Percentiles rank a stretch among this genome's conserved stretches.
These are phyloP conservation scores for Atherinosoma microstoma DNA, from an alignment of 2,797 vertebrate genomes.

Conservation along the genomic window DNA sequence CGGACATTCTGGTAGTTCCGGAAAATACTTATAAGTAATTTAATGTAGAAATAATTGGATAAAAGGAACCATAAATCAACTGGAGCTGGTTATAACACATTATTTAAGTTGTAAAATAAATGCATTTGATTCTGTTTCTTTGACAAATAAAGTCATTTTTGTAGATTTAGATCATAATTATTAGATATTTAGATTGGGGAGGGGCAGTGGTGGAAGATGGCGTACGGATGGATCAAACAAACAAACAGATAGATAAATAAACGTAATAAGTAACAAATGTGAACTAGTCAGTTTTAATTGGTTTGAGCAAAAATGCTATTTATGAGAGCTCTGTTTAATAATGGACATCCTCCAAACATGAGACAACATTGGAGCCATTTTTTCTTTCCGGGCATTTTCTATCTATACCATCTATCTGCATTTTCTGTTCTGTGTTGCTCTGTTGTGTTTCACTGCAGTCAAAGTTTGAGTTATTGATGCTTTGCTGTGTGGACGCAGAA, in stretches of 20 bases:
- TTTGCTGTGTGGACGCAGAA: neutral
- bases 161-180: neutral
- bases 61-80: neutral
- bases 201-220: neutral
- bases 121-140: neutral
- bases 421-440: conserved; percentile 1
- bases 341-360: neutral
- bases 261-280: neutral
- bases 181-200: no score
- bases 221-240: neutral
- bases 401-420: neutral
- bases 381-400: neutral
- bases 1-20: no score
- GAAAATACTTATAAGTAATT: no score
- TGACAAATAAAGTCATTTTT: neutral
- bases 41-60: no score
- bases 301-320: neutral
- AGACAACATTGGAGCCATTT: neutral
- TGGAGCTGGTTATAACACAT: neutral
- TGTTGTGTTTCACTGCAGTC: neutral
- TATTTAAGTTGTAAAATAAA: neutral
- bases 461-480: conserved; percentile 1
- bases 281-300: neutral
- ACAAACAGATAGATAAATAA: neutral
- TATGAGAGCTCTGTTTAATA: neutral